Evolutionary conservation across 2,888 invertebrate species (phyloP), one percentile per base, ranked within the genome.

Genomic region (Ichneumoninae sp.): DNA sequence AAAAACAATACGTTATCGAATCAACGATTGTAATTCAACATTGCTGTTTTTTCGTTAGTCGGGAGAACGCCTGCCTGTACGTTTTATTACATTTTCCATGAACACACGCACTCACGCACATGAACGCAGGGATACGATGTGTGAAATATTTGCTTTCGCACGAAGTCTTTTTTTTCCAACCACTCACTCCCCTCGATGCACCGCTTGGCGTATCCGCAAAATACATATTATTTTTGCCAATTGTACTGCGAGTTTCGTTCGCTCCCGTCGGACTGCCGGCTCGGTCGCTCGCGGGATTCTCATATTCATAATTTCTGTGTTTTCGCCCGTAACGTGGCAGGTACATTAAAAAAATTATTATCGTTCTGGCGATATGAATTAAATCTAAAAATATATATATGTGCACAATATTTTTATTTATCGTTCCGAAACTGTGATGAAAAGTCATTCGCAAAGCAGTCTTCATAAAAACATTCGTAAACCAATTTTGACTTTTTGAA

Each of bases 181-280:
- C n/a, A 16, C 47, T 60, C 62, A 16, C 62, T 62, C n/a, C 33
- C n/a, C 33, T 62, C 62, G n/a, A 16, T n/a, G 6, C 47, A 26
- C n/a, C 33, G 13, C 7, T 33, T 62, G 33, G 16, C 26, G 30
- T 30, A 33, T 62, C 44, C 33, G 44, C n/a, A 60, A 62, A 50
- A 52, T 54, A 22, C 57, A 60, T 33, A 62, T 62, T 74, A 62
- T 47, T 62, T 50, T 47, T 44, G 47, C 47, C 44, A 60, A 74
- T 62, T 60, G 19, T 40, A 57, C 40, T 10, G 8, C 40, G 44
- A 40, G 40, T 36, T 22, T 40, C 26, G 44, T 44, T 72, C 22
- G 40, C 44, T 72, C 13, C 8, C 19, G 16, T 16, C 26, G 26
- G 19, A 10, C 50, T 70, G 33, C 33, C 33, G 22, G 22, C 54